Conservation (phyloP, 2,888 invertebrate species). For the Pegoplata infirma region DNA sequence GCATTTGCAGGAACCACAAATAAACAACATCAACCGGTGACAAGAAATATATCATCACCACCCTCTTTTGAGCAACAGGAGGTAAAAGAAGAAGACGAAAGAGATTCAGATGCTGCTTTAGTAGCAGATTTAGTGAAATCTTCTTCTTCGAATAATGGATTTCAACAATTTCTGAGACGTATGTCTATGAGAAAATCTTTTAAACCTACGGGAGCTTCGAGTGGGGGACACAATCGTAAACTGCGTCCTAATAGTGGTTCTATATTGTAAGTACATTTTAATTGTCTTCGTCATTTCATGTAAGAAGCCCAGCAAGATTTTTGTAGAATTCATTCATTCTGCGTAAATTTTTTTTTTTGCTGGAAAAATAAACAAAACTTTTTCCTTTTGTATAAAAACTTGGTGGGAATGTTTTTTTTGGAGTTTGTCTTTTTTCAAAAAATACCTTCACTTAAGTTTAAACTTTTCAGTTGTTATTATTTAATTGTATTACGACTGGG, state of each 20-base stretch:
- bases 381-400: neutral
- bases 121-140: slow-evolving; percentile 46
- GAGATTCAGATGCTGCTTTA: slow-evolving; percentile 41
- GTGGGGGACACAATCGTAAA: slow-evolving; percentile 55
- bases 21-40: slow-evolving; percentile 75
- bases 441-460: neutral
- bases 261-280: slow-evolving; percentile 73
- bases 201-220: slow-evolving; percentile 65
- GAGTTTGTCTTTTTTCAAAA: neutral
- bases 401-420: neutral
- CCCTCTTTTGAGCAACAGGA: slow-evolving; percentile 64
- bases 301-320: too few species aligned
- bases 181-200: slow-evolving; percentile 77
- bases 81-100: slow-evolving; percentile 30
- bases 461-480: neutral
- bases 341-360: neutral
- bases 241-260: slow-evolving; percentile 73
- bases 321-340: too few species aligned
- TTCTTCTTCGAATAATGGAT: slow-evolving; percentile 67
- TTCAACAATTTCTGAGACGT: slow-evolving; percentile 76
- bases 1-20: slow-evolving; percentile 61
- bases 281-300: neutral
- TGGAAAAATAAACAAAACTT: too few species aligned
- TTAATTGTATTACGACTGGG: neutral
- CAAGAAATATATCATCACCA: slow-evolving; percentile 79